These are phyloP conservation scores for Trachelus troglodyta DNA, from an alignment of 2,888 invertebrate species.

Conservation along the genomic window DNA sequence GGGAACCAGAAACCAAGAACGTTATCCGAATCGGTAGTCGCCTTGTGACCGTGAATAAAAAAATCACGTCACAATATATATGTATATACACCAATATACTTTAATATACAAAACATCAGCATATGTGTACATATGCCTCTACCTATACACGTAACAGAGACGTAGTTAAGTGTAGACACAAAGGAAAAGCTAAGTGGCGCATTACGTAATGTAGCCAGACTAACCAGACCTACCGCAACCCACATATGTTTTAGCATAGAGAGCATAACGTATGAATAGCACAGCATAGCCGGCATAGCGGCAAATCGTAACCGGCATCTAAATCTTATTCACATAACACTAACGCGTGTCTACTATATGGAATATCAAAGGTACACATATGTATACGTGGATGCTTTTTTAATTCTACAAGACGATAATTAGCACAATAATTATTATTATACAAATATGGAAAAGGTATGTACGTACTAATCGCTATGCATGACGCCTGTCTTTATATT, in stretches of 20 bases:
- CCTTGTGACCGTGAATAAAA: too few species aligned
- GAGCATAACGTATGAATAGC: background rate
- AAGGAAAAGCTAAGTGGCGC: slow-evolving; percentile 25
- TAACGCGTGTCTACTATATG: too few species aligned
- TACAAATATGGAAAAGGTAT: too few species aligned
- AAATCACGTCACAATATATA: too few species aligned
- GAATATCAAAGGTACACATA: too few species aligned
- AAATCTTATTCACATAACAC: background rate
- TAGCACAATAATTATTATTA: too few species aligned
- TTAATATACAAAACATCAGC: background rate
- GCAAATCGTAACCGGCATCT: slow-evolving; percentile 1
- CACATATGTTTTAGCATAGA: slow-evolving; percentile 26
- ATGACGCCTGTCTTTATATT: too few species aligned
- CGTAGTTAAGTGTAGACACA: slow-evolving; percentile 10
- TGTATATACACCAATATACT: background rate
- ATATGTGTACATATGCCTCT: background rate
- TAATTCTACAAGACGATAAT: too few species aligned
- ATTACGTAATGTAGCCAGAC: slow-evolving; percentile 28
- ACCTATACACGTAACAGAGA: background rate
- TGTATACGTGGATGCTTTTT: too few species aligned
- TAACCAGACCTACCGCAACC: slow-evolving; percentile 42
- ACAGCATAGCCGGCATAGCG: slow-evolving; percentile 1
- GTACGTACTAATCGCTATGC: too few species aligned
- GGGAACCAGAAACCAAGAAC: too few species aligned
- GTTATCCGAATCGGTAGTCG: too few species aligned